Conservation (phyloP, 2,797 vertebrate species). For the Scolopax rusticola region DNA sequence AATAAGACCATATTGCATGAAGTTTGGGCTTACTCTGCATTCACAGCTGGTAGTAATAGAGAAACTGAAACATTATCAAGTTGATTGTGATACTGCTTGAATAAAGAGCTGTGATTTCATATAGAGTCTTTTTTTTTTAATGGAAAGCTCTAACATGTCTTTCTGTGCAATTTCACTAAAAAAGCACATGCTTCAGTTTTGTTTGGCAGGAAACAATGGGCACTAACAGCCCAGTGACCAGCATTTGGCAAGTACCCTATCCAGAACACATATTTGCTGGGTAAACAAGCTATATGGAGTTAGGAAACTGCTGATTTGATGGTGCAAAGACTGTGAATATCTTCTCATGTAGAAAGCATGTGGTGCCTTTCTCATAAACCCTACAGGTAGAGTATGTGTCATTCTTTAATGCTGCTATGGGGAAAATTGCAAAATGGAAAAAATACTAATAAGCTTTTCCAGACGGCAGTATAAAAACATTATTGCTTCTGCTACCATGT, state of each 20-base stretch:
- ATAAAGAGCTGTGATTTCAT: slow-evolving; percentile 57
- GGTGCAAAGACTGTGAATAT: slow-evolving; percentile 34
- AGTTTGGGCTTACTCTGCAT: slow-evolving; percentile 4
- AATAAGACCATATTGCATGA: neutral
- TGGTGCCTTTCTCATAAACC: slow-evolving; percentile 55
- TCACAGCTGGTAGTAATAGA: slow-evolving; percentile 61
- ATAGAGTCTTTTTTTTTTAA: neutral
- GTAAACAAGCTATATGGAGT: slow-evolving; percentile 40
- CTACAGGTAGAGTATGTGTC: slow-evolving; percentile 64
- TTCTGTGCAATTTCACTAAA: slow-evolving; percentile 43
- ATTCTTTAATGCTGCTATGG: slow-evolving; percentile 28
- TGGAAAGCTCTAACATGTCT: neutral
- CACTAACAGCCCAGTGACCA: slow-evolving; percentile 19
- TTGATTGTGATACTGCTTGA: slow-evolving; percentile 38
- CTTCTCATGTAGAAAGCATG: slow-evolving; percentile 66
- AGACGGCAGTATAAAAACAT: slow-evolving; percentile 61
- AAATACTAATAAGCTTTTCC: slow-evolving; percentile 70
- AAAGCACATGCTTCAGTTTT: slow-evolving; percentile 47
- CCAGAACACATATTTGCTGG: slow-evolving; percentile 46
- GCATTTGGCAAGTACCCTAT: slow-evolving; percentile 24
- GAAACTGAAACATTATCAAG: slow-evolving; percentile 51
- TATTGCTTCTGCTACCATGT: slow-evolving; percentile 61
- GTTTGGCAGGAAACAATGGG: slow-evolving; percentile 64
- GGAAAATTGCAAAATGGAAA: slow-evolving; percentile 71
- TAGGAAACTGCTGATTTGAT: slow-evolving; percentile 47